Base-by-base conservation (phyloP, 2,888 invertebrate genomes). In the Eumerus sabulonum region DNA sequence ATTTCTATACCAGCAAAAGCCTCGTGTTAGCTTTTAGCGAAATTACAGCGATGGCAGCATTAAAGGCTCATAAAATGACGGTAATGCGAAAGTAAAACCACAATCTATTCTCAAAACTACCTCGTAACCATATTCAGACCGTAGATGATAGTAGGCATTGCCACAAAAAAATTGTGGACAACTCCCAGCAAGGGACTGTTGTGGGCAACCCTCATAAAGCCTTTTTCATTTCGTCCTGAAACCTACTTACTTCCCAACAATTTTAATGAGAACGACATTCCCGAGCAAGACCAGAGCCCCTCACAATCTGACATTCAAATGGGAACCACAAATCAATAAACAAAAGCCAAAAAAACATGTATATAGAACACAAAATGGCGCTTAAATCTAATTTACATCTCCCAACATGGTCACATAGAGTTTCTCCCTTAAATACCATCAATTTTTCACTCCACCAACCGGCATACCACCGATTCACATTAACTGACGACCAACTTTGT, bases 371-470 rank as follows among this genome's bases (percentile, higher is more conserved):
- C 77, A 77, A 77, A 77, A 77, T 77, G 73, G 77, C 77, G 77
- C 38, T 77, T 73, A 63, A 68, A 77, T 77, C 73, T 77, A 77
- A 77, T 77, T 77, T 77, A 77, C 72, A 68, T 77, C 77, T 68
- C 44, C 48, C 57, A 67, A 67, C 77, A 73, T 73, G 67, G 56
- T 63, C 77, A 73, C 73, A 73, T 68, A 51, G 27, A 27, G 27
- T 27, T 27, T 35, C 48, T 62, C 48, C 40, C 56, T 54, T 35
- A 53, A 62, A 62, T 71, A 42, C 13, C 47, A 62, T 62, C 56
- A 56, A 71, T 71, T 71, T 71, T 16, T 27, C 17, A 40, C 27
- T 7, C 27, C 27, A 27, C 27, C 27, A 4, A 7, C 27, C 27
- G 7, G 2, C 27, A 4, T 4, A 7, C 27, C 27, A 2, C 27